Evolutionary conservation across 2,888 invertebrate species (phyloP), one percentile per base, ranked within the genome.

Genomic region (Papilio gigon): DNA sequence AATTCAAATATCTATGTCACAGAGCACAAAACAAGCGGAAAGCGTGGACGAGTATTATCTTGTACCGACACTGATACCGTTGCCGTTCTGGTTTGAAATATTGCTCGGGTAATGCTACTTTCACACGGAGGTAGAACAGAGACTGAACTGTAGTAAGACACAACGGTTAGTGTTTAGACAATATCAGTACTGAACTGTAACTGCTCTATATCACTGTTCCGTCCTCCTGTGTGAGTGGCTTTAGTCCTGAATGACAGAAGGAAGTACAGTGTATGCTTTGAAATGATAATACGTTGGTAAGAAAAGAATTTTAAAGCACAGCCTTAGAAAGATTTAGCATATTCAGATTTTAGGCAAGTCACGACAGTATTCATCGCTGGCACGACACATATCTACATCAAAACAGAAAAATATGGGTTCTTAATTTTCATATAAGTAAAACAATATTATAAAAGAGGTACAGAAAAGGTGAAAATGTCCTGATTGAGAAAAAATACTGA

Each of bases 21-120:
- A 5, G n/a, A 27, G 42, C 30, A 62, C 42, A 44, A 30, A 62
- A 44, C 17, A 62, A 44, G 30, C 44, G 61, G 44, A 62, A 62
- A 44, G 42, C 30, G 42, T 17, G 30, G 61, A 44, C 61, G 17
- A 17, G 44, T 44, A 30, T 62, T 62, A 44, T 20, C 30, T 62
- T 62, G 61, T 30, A n/a, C 44, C 6, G 44, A 30, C 12, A 42
- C 40, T 30, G 61, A 44, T 17, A 42, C 27, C 42, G 42, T 6
- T 4, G 42, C 6, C 50, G 30, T n/a, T 9, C 27, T 30, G 17
- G 17, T 56, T 56, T 56, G 53, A 30, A 30, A 56, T 56, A 56
- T 56, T 30, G 53, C 53, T 56, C 53, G 30, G 5, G 30, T 56
- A 27, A 30, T 50, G 44, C 22, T 0, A 4, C 1, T n/a, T 47